Evolutionary conservation across 2,888 invertebrate species (phyloP), one percentile per base, ranked within the genome.

Genomic region (Drosophila kanekoi): DNA sequence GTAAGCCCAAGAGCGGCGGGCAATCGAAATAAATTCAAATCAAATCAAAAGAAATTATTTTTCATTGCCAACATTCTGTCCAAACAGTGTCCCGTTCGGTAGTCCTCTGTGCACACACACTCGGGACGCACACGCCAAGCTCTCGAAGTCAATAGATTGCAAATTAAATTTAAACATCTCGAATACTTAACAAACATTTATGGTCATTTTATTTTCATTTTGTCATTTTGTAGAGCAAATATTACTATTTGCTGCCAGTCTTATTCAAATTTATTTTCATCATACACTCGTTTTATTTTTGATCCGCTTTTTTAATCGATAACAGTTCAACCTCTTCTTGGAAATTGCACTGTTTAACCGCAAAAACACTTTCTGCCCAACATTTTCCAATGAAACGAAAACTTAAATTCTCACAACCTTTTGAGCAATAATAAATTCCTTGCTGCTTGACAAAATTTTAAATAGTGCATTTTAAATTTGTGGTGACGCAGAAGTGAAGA

Each of bases 21-120:
- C 52, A 66, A 77, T 66, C 35, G 60, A 58, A 65, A 48, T 58
- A 47, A 51, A 60, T 44, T 76, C 33, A 43, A 57, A 28, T 53
- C 14, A 51, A 74, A 58, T 64, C 64, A 59, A 77, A 52, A 52
- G 43, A 77, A 65, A 58, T 38, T 37, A 38, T 61, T 41, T 57
- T 45, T 18, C 52, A 33, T 64, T 32, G 11, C 16, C 28, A n/a
- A n/a, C n/a, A 14, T 28, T 16, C 13, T 52, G 4, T 16, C 14
- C 47, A 35, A 58, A 20, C 14, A 72, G 37, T 43, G 38, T 16
- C 1, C 20, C 3, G 38, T 49, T 32, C 49, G 10, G 49, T 28
- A 13, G 49, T 28, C 37, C 51, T 23, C 20, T 3, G 10, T 40
- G 53, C 48, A 44, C 38, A 47, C 35, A 47, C 10, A 20, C 38